These are phyloP conservation scores for Xenopus tropicalis DNA, from an alignment of 2,113 vertebrate genomes.

Conservation along the genomic window DNA sequence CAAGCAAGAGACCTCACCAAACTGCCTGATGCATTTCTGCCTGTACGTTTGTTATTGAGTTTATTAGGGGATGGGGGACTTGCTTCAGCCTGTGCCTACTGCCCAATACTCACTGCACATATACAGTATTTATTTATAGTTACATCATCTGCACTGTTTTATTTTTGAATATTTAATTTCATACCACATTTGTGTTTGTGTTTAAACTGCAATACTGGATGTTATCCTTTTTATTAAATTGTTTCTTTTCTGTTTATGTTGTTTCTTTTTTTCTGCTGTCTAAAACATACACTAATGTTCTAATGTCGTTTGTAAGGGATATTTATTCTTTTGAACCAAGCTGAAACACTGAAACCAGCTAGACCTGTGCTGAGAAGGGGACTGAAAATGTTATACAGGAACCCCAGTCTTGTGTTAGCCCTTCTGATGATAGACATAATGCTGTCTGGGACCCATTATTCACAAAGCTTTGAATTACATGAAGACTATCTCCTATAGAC, in stretches of 20 bases:
- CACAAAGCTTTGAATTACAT: too few relatives aligned
- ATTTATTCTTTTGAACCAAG: too few relatives aligned
- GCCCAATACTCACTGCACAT: not conserved
- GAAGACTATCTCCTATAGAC: too few relatives aligned
- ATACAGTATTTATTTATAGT: slow-evolving; percentile 1
- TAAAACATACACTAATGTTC: too few relatives aligned
- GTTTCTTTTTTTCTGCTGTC: not conserved
- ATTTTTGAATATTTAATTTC: not conserved
- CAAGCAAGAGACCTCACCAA: not conserved
- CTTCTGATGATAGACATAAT: too few relatives aligned
- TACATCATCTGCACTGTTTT: not conserved
- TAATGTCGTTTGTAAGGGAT: too few relatives aligned
- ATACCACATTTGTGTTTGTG: not conserved
- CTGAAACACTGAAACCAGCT: too few relatives aligned
- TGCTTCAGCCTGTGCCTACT: not conserved
- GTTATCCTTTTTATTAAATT: not conserved
- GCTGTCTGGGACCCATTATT: too few relatives aligned
- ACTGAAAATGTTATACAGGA: too few relatives aligned
- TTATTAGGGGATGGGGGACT: not conserved
- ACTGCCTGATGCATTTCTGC: not conserved
- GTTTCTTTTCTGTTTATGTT: not conserved
- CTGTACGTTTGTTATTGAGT: not conserved
- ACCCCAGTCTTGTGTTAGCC: too few relatives aligned
- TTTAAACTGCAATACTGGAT: not conserved
- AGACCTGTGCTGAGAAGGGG: too few relatives aligned